These are phyloP conservation scores for Tiliacea aurago DNA, from an alignment of 2,888 invertebrate species.

Conservation along the genomic window DNA sequence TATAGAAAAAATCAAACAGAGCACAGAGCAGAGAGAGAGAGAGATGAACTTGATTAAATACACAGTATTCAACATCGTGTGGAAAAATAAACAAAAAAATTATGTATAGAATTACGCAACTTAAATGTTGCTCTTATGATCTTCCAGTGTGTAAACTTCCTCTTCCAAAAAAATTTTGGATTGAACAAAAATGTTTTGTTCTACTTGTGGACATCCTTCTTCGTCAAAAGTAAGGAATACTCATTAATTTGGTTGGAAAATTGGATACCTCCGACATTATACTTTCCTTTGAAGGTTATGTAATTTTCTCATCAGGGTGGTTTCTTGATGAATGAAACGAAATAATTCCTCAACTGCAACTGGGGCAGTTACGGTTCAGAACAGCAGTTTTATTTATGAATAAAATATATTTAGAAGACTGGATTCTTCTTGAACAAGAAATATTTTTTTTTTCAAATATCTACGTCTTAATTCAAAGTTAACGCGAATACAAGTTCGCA, in stretches of 20 bases:
- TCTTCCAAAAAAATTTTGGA: not conserved
- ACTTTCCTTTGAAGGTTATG: not conserved
- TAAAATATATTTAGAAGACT: not conserved
- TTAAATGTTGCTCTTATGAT: conserved; percentile 18
- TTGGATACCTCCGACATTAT: not conserved
- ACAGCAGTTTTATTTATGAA: not conserved
- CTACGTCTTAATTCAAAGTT: conserved; percentile 40
- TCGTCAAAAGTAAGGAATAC: not conserved
- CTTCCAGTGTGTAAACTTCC: not conserved
- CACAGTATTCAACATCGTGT: not conserved
- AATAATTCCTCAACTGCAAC: not conserved
- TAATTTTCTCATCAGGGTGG: not conserved
- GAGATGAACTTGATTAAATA: not conserved
- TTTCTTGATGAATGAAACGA: not conserved
- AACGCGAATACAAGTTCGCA: conserved; percentile 51
- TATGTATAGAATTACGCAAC: not conserved
- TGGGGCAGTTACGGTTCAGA: not conserved
- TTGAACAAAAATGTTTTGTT: not conserved
- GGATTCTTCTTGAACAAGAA: conserved; percentile 7
- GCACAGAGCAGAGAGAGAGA: no score
- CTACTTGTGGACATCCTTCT: not conserved
- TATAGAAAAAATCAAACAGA: not conserved
- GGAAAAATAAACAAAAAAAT: not conserved
- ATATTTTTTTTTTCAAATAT: conserved; percentile 33
- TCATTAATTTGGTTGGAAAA: not conserved